Evolutionary conservation across 2,113 vertebrate genomes (phyloP), one percentile per base, ranked within the genome.

Genomic region (Microtus pennsylvanicus): DNA sequence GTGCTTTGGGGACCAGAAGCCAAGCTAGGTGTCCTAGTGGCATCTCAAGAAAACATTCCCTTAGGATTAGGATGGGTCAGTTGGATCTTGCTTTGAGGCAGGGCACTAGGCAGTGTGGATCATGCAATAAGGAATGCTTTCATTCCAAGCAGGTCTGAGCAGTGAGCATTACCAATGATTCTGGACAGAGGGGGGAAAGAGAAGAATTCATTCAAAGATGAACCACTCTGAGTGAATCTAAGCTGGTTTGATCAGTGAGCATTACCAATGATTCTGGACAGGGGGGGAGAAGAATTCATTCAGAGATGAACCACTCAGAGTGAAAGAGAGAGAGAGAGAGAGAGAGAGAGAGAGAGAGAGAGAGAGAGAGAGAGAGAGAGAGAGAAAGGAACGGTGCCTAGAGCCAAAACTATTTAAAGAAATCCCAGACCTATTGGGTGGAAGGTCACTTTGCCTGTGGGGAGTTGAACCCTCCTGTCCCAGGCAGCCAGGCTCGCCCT

Each of bases 371-470:
- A 58, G 19, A 58, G 55, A 58, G 55, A 58, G 17, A 58, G 55
- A 58, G 55, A 58, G 55, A 58, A 4, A 58, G 55, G 35, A 47
- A 78, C 22, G 3, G 28, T 45, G 3, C 3, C 42, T 33, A 87
- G 42, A 87, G 83, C 42, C 58, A 26, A 30, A 58, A 35, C 12
- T 67, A 63, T 92, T 50, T 47, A 47, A 81, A 94, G 93, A 58
- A 52, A 35, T 33, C 52, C 58, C 21, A 6, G 28, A 78, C 17
- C 28, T 17, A 50, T 72, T 13, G 4, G 4, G 19, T 42, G 45
- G 77, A 92, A 69, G 83, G 80, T 82, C 81, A 80, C 35, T 11
- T 82, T 38, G 72, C 33, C 61, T 65, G 52, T 42, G 45, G 89
- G 89, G 47, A 92, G n/a, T n/a, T 86, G 81, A 52, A 85, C 47